Conservation (phyloP, 2,888 invertebrate genomes). For the Euclidia mi region DNA sequence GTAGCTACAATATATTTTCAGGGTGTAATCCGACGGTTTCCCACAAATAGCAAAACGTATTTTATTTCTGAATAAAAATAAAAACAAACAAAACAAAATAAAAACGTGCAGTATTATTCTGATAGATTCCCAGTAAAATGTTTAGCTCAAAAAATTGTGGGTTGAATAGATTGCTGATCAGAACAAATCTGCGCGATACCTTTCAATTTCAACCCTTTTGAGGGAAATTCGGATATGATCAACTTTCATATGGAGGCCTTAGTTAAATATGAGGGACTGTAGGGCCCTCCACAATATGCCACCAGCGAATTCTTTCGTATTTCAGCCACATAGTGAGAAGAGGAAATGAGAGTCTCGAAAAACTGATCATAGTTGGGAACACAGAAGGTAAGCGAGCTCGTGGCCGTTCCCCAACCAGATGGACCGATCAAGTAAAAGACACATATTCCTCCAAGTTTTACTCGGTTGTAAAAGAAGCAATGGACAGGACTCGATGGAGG, state of each 20-base stretch:
- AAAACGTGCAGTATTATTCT: slow-evolving; percentile 3
- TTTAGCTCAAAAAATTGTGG: slow-evolving; percentile 39
- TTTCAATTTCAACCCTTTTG: slow-evolving; percentile 48
- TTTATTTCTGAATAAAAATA: slow-evolving; percentile 4
- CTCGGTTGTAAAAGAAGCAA: too few species aligned
- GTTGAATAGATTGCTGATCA: slow-evolving; percentile 37
- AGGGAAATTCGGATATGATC: slow-evolving; percentile 51
- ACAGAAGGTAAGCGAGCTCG: too few species aligned
- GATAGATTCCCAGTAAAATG: slow-evolving; percentile 28
- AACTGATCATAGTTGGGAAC: too few species aligned
- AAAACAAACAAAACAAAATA: too few species aligned
- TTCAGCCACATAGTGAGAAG: too few species aligned
- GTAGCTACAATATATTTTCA: neutral
- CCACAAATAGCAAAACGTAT: neutral
- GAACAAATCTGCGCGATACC: slow-evolving; percentile 29
- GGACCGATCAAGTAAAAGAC: too few species aligned
- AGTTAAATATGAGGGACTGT: slow-evolving; percentile 37
- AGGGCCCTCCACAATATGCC: too few species aligned
- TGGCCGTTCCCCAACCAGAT: too few species aligned
- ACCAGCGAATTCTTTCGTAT: too few species aligned
- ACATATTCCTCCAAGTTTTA: too few species aligned
- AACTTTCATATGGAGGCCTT: slow-evolving; percentile 40
- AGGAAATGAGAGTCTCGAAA: too few species aligned
- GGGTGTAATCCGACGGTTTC: neutral
- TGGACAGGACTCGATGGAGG: too few species aligned